Percentiles rank a stretch among this genome's conserved stretches.
Evolutionary conservation across 2,888 invertebrate species (phyloP).

Genomic region (Dolichopus griseipennis): DNA sequence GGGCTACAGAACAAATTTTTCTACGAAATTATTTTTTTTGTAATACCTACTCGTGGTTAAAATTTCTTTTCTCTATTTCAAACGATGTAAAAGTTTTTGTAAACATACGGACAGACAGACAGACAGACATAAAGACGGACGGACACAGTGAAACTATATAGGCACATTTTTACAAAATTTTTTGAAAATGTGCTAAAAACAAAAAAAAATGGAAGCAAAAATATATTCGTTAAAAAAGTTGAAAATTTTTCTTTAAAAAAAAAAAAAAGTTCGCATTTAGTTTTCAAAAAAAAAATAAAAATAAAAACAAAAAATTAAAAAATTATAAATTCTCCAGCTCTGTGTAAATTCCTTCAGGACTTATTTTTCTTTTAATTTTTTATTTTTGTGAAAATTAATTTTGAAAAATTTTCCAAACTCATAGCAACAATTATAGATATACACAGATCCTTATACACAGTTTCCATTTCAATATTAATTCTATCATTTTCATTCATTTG

Average conservation of each 20-base stretch:
- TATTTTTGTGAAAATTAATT: background rate
- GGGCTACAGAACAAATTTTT: too few species aligned
- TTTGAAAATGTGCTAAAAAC: too few species aligned
- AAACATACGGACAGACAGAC: too few species aligned
- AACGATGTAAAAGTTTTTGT: too few species aligned
- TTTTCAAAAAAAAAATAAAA: background rate
- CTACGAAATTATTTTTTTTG: too few species aligned
- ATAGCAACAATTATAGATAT: background rate
- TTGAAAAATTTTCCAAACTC: background rate
- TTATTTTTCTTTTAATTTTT: conserved; percentile 8
- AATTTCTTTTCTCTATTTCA: too few species aligned
- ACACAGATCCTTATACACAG: background rate
- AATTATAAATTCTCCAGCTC: too few species aligned
- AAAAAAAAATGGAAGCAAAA: background rate
- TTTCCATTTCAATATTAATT: background rate
- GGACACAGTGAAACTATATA: too few species aligned
- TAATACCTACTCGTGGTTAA: too few species aligned
- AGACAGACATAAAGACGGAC: too few species aligned
- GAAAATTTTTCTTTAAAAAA: background rate
- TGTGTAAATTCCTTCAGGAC: background rate
- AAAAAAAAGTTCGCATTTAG: background rate
- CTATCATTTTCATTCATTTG: too few species aligned
- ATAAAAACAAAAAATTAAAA: background rate
- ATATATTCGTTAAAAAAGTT: background rate
- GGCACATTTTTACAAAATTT: too few species aligned